Base-by-base conservation (phyloP, 2,888 invertebrate species). In the Dicycla oo region DNA sequence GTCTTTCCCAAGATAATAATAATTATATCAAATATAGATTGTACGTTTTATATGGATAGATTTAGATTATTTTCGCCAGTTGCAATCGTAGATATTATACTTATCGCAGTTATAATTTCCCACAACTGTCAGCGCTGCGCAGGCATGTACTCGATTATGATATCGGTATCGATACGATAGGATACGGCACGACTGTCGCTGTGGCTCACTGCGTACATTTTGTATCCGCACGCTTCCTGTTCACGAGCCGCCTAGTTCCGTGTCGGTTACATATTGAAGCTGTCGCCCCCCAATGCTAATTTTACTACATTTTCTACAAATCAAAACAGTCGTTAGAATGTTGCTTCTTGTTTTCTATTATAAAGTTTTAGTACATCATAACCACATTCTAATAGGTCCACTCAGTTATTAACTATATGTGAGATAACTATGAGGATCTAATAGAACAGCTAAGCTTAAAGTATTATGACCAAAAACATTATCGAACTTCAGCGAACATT, bases 61-160 rank as follows among this genome's bases (percentile, higher is more conserved):
- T 34, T 51, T 2, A 11, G 51, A 23, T 15, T 38, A 68, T n/a
- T 38, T 66, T 18, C 53, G 54, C 47, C 49, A 7, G 40, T 7
- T 57, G 30, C 23, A 65, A 51, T 53, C 26, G 47, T n/a, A 82
- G 20, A 65, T 49, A 56, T n/a, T n/a, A 38, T 51, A 63, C 53
- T 45, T 45, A 13, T 57, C 54, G 26, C 49, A 45, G 66, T 23
- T 54, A 63, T 82, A 70, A 63, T 73, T 82, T 34, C 38, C 75
- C 57, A 69, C 65, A 65, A 80, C 61, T 80, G 80, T 80, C 83
- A 73, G 45, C 57, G 30, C 30, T 11, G 80, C 74, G 75, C 79
- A 57, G 73, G 68, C 83, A 78, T 54, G 60, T 75, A 43, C 73
- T 80, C 56, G 80, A 69, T 83, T 80, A 80, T 66, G 65, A 80